Conservation (phyloP, 2,797 vertebrate genomes). For the Anableps anableps region DNA sequence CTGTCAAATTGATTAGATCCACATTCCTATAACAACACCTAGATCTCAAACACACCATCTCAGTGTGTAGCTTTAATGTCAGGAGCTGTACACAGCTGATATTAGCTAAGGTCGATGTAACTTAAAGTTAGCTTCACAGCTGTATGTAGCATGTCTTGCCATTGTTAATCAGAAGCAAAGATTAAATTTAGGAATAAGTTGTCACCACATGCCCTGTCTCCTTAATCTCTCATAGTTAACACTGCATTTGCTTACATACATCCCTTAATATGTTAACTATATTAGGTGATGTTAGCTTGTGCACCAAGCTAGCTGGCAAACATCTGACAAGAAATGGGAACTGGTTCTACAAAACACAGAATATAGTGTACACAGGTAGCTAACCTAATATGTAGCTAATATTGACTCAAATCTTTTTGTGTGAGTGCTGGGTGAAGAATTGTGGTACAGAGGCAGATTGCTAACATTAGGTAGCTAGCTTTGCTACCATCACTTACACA, state of each 20-base stretch:
- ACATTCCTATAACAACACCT: background rate
- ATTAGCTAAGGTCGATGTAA: background rate
- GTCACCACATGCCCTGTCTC: background rate
- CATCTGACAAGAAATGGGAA: background rate
- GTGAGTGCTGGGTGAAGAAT: too few relatives aligned
- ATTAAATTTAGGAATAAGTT: background rate
- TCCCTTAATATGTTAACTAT: background rate
- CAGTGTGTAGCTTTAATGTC: background rate
- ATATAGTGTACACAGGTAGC: background rate
- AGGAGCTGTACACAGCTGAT: background rate
- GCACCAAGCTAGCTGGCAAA: background rate
- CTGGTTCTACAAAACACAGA: background rate
- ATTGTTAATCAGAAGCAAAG: background rate
- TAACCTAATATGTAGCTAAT: too few relatives aligned
- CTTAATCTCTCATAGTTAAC: background rate
- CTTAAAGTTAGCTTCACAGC: background rate
- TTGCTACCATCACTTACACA: background rate
- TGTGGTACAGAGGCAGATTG: background rate
- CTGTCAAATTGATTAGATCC: background rate
- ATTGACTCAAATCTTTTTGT: too few relatives aligned
- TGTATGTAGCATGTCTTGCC: background rate
- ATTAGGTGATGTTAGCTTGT: background rate
- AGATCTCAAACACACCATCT: background rate
- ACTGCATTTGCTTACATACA: too few relatives aligned
- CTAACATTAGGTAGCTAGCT: background rate